phyloP scores from a whole-genome alignment of 2,797 vertebrate species.

The Threskiornis aethiopicus region DNA sequence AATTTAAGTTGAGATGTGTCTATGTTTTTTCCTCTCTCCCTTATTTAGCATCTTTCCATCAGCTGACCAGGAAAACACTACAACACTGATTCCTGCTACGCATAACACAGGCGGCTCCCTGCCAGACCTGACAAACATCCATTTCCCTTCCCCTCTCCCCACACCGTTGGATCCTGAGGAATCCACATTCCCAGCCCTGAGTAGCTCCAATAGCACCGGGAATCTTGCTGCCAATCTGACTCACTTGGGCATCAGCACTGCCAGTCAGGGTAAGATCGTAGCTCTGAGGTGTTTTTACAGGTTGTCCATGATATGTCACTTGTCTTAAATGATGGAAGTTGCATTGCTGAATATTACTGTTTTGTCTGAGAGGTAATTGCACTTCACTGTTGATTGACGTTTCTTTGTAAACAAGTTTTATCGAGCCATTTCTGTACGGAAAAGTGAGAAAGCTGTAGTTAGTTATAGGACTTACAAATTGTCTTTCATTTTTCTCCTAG shows the following conservation, averaged over 20 bases:
- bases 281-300: too few species aligned
- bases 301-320: background rate
- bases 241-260: conserved; percentile 89
- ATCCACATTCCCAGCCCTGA: conserved; percentile 87
- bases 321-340: fast-evolving
- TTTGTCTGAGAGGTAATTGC: background rate
- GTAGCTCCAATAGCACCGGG: conserved; percentile 87
- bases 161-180: conserved; percentile 95
- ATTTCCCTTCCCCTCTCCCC: conserved; percentile 96
- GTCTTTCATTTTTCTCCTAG: background rate
- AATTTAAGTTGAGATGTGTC: background rate
- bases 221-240: conserved; percentile 93
- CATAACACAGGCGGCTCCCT: conserved; percentile 96
- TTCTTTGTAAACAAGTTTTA: background rate
- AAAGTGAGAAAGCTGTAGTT: background rate
- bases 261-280: conserved; percentile 81
- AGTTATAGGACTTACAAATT: background rate
- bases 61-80: conserved; percentile 90
- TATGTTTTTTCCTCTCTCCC: background rate
- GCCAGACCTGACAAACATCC: conserved; percentile 97
- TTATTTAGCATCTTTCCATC: conserved; percentile 92
- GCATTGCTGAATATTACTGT: background rate
- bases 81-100: conserved; percentile 85
- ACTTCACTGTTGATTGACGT: fast-evolving
- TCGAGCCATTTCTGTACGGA: background rate